phyloP scores from a whole-genome alignment of 2,113 vertebrate species.

The Arizona elegans region DNA sequence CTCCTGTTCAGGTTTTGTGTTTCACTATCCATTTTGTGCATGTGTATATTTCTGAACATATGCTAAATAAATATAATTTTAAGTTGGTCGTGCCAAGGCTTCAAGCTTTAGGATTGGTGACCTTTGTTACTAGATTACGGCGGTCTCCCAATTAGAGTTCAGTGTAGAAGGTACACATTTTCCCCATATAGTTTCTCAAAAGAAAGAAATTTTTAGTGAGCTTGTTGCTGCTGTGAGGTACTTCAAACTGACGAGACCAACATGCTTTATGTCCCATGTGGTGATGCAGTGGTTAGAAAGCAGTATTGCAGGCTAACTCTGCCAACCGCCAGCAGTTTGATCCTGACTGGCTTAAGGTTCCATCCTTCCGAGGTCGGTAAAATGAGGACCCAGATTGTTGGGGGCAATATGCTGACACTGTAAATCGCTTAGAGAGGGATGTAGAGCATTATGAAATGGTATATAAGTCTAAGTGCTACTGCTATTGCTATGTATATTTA shows the following conservation, averaged over 20 bases:
- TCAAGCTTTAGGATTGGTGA: not conserved
- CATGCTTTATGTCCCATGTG: not conserved
- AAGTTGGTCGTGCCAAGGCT: not conserved
- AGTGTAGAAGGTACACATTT: not conserved
- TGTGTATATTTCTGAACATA: not conserved
- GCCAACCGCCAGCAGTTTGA: not conserved
- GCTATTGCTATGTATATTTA: not conserved
- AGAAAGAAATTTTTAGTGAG: not conserved
- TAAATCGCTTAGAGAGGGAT: not conserved
- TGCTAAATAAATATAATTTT: not conserved
- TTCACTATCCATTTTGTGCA: constrained; percentile 42
- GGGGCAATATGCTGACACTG: not conserved
- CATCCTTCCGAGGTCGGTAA: not conserved
- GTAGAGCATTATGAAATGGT: not conserved
- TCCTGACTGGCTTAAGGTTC: not conserved
- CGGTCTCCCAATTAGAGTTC: not conserved
- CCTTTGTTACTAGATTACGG: not conserved
- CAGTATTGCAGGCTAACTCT: not conserved
- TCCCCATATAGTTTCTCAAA: not conserved
- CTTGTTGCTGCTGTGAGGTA: not conserved
- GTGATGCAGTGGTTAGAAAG: not conserved
- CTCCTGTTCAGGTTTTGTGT: constrained; percentile 60
- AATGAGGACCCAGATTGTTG: not conserved
- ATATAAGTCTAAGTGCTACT: not conserved
- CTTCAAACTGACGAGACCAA: not conserved